Evolutionary conservation across 2,113 vertebrate species (phyloP), one percentile per base, ranked within the genome.

Genomic region (Polypterus bichir): DNA sequence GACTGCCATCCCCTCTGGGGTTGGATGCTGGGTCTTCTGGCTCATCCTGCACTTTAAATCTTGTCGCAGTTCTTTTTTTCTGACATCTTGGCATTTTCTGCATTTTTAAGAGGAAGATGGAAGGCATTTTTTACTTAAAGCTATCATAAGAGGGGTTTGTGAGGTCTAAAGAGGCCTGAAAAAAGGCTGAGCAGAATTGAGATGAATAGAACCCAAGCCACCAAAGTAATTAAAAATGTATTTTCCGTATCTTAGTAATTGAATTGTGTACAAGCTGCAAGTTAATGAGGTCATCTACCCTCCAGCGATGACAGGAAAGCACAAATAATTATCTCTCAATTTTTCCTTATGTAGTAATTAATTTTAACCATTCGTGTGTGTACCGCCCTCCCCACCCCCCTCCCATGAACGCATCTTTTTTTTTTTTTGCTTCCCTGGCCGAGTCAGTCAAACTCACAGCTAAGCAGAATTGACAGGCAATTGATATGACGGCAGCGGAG

Each of bases 331-430:
- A 92, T 92, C 86, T 92, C 86, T 88, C 88, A 81, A 84, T 90
- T 92, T 91, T 87, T 91, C 89, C 87, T 86, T 88, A 86, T 91
- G 88, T 92, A 92, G 90, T 87, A 92, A 93, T 93, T 92, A 91
- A 92, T 92, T 89, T 91, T 83, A 86, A 85, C 87, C 85, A 85
- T 88, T 90, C 83, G 77, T 79, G 84, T 75, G 73, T 76, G 74
- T 76, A 81, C 76, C 63, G 66, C 70, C 76, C 74, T 73, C 73
- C 71, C 77, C 59, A 81, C 74, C 70, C 74, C 78, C 80, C 77
- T 49, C 69, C 73, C 77, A 27, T 27, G 27, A 27, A 27, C 80
- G 62, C 46, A 46, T 51, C 56, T 48, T 49, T 46, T 8, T 49
- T 9, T 46, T 48, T 46, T 63, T 62, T 62, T 44, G 56, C n/a